Base-by-base conservation (phyloP, 2,888 invertebrate genomes). In the Drosophila quinaria region DNA sequence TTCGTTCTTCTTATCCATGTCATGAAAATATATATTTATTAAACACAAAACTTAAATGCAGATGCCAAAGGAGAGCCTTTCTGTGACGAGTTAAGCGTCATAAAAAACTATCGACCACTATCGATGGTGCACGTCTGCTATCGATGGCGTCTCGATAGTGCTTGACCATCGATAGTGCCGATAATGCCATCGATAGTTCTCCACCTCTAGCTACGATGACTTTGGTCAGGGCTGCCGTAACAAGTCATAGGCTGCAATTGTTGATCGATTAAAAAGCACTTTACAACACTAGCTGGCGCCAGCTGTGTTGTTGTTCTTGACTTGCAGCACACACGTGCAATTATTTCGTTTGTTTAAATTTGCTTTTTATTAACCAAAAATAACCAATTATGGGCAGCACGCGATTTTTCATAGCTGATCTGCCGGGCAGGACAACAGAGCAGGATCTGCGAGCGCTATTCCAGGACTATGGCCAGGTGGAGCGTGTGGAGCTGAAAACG, bases 391-490 rank as follows among this genome's bases (percentile, higher is more conserved):
- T 92, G 91, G 80, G 72, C 46, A 75, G 86, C 3, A 90, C 91
- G 49, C 87, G 93, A 51, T 90, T 92, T 67, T 93, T 93, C 78
- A 79, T 93, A 37, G 89, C 92, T 0, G 91, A 92, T 83, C 75
- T 93, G 70, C 90, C 92, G 15, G 17, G 69, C 3, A 73, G 80
- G 25, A 88, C 90, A 15, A 88, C 68, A 8, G 92, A 92, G 70
- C 54, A 84, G 0, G 91, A 92, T 51, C 56, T 93, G n/a, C 51
- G 66, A 35, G 35, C 58, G 0, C 71, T 92, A 15, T 93, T 93
- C 66, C 81, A 90, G 33, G 89, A 90, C 31, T 92, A 92, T 71
- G 93, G 93, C 3, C 35, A 70, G 3, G 89, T 93, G 25, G 76
- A 88, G 19, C 90, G 86, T 35, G 87, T 93, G 17, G 93, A 92